Conservation (phyloP, 2,888 invertebrate genomes). For the Agrotis segetum region DNA sequence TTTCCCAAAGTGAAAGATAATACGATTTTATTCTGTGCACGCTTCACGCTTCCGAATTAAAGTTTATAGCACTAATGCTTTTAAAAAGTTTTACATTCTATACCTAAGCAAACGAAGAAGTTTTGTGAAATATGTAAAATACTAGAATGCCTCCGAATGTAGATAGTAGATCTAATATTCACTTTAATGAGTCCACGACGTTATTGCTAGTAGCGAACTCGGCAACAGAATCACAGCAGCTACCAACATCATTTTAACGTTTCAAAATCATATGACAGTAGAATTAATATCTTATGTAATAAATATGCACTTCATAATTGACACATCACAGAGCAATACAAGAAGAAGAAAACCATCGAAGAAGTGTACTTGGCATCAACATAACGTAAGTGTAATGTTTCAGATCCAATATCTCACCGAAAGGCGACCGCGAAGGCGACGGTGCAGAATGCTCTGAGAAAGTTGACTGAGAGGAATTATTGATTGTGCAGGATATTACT, state of each 20-base stretch:
- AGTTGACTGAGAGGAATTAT: conserved; percentile 89
- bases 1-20: conserved; percentile 83
- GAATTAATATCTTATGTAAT: conserved; percentile 59
- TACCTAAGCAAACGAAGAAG: conserved; percentile 73
- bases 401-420: conserved; percentile 90
- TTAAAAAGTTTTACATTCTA: conserved; percentile 78
- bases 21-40: conserved; percentile 87
- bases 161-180: conserved; percentile 66
- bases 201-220: conserved; percentile 56
- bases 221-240: conserved; percentile 50
- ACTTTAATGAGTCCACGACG: conserved; percentile 52
- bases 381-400: conserved; percentile 73
- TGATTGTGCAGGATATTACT: conserved; percentile 74
- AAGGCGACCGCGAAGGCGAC: conserved; percentile 91
- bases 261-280: conserved; percentile 60
- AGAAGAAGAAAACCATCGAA: conserved; percentile 22
- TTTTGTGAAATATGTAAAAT: conserved; percentile 71
- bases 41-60: conserved; percentile 89
- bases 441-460: conserved; percentile 90
- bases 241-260: conserved; percentile 64
- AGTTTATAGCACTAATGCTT: conserved; percentile 89
- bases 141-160: conserved; percentile 63
- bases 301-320: conserved; percentile 63
- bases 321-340: conserved; percentile 61
- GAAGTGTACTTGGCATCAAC: conserved; percentile 21